Evolutionary conservation across 2,113 vertebrate species (phyloP).

Genomic region (Gambusia affinis): DNA sequence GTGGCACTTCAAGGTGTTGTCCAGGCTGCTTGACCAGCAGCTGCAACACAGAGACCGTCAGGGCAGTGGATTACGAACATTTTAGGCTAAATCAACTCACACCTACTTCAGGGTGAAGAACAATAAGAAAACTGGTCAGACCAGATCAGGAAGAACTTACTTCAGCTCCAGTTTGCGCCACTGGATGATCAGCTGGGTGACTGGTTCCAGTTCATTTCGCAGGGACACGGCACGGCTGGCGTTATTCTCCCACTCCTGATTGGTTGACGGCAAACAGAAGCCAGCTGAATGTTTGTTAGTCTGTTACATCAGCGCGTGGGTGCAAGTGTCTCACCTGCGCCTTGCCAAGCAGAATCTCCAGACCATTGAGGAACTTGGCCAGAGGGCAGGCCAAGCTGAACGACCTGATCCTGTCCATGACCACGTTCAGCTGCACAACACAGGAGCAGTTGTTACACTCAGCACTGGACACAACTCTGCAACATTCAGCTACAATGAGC

Average conservation of each 20-base stretch:
- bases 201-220: slow-evolving; percentile 85
- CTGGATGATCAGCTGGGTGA: slow-evolving; percentile 92
- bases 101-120: too few relatives aligned
- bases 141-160: slow-evolving; percentile 66
- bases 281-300: too few relatives aligned
- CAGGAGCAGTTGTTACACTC: neutral
- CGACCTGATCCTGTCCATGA: slow-evolving; percentile 88
- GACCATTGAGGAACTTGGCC: slow-evolving; percentile 94
- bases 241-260: slow-evolving; percentile 95
- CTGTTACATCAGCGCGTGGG: too few relatives aligned
- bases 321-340: slow-evolving; percentile 84
- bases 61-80: neutral
- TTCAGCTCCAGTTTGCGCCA: slow-evolving; percentile 94
- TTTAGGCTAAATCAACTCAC: neutral
- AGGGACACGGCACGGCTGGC: slow-evolving; percentile 89
- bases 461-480: too few relatives aligned
- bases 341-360: slow-evolving; percentile 95
- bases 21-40: slow-evolving; percentile 94
- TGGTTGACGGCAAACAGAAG: neutral
- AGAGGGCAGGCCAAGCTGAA: slow-evolving; percentile 93
- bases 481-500: too few relatives aligned
- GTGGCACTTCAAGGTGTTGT: slow-evolving; percentile 88
- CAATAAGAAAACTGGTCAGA: too few relatives aligned
- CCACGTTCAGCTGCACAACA: slow-evolving; percentile 84
- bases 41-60: slow-evolving; percentile 63